Conservation (phyloP, 2,888 invertebrate genomes). For the Dolomedes plantarius region DNA sequence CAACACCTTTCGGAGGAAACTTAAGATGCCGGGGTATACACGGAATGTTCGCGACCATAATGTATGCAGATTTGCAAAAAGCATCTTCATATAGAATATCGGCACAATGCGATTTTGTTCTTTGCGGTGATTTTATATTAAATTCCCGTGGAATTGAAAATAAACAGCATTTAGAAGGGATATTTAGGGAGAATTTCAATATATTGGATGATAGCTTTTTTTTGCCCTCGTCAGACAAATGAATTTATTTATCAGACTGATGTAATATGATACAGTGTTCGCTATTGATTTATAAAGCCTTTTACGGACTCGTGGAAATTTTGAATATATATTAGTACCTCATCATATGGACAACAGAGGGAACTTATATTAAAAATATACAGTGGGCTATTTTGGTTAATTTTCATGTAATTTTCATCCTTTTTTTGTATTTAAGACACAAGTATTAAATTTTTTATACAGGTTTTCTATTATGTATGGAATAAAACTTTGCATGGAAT, state of each 20-base stretch:
- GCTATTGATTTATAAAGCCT: constrained; percentile 17
- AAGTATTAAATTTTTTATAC: too few species aligned
- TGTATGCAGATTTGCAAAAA: constrained; percentile 70
- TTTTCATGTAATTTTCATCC: too few species aligned
- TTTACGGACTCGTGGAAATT: too few species aligned
- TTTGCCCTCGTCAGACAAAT: neutral
- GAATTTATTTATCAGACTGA: too few species aligned
- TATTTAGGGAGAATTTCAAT: neutral
- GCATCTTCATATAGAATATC: constrained; percentile 42
- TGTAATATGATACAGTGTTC: too few species aligned
- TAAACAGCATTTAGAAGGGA: constrained; percentile 15
- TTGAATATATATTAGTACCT: too few species aligned
- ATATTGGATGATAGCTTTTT: neutral
- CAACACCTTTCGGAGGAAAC: constrained; percentile 23
- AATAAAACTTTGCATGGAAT: too few species aligned
- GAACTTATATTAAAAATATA: too few species aligned
- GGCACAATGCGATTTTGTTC: constrained; percentile 9
- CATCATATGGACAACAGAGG: too few species aligned
- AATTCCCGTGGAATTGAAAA: constrained; percentile 1
- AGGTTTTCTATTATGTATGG: too few species aligned
- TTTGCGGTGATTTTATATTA: constrained; percentile 19
- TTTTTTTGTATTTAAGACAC: too few species aligned
- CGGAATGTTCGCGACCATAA: constrained; percentile 19
- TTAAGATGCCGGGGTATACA: constrained; percentile 1
- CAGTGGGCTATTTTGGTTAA: too few species aligned